Conservation (phyloP, 2,797 vertebrate genomes). For the Macropodus opercularis region DNA sequence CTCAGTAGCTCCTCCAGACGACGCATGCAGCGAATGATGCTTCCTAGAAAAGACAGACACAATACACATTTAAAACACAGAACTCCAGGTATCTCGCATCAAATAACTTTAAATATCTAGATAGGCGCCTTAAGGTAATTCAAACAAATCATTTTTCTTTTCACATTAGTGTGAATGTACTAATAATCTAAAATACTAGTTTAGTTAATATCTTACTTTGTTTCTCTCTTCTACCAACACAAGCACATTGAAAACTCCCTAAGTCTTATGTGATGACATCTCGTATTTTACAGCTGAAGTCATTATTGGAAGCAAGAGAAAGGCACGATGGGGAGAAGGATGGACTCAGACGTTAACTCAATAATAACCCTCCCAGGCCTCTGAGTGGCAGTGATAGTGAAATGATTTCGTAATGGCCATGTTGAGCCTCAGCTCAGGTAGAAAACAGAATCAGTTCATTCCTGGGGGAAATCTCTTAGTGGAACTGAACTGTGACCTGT, state of each 20-base stretch:
- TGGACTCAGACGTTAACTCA: conserved; percentile 9
- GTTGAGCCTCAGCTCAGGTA: background rate
- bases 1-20: conserved; percentile 94
- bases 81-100: too few species aligned
- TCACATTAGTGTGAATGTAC: too few species aligned
- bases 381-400: background rate
- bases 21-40: conserved; percentile 92
- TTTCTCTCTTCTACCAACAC: background rate
- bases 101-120: too few species aligned
- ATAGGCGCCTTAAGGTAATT: too few species aligned
- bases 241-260: conserved; percentile 4
- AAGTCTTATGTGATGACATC: background rate
- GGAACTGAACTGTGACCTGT: too few species aligned
- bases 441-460: background rate
- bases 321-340: conserved; percentile 10
- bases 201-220: background rate
- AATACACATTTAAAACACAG: too few species aligned
- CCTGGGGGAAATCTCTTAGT: too few species aligned
- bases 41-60: conserved; percentile 65
- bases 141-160: too few species aligned
- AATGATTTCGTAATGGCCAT: background rate
- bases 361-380: background rate
- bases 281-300: conserved; percentile 34
- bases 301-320: conserved; percentile 25
- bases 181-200: background rate